Evolutionary conservation across 1,140 invertebrate genomes (phyloP).

Genomic region (Artemia franciscana): DNA sequence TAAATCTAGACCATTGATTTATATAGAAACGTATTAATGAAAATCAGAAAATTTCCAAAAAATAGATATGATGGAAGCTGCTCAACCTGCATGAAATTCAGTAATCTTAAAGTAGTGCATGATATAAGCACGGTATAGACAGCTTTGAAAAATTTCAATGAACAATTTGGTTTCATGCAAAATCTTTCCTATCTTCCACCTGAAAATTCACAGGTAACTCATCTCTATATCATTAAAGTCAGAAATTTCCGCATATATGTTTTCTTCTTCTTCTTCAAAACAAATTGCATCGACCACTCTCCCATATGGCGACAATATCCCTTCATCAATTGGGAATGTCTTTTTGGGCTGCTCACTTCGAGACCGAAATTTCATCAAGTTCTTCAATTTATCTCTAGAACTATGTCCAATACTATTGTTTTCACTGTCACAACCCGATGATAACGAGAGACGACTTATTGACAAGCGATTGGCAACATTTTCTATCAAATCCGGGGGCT

Average conservation of each 20-base stretch:
- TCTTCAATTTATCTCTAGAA: not conserved
- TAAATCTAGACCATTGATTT: too few species aligned
- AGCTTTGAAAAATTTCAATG: too few species aligned
- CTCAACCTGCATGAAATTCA: too few species aligned
- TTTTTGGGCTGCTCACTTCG: not conserved
- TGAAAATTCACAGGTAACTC: not conserved
- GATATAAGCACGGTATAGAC: too few species aligned
- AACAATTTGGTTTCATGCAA: too few species aligned
- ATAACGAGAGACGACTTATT: not conserved
- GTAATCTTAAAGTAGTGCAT: too few species aligned
- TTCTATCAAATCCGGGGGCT: not conserved
- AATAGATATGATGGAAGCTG: too few species aligned
- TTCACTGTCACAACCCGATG: not conserved
- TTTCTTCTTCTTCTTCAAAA: not conserved
- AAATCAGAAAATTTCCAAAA: too few species aligned
- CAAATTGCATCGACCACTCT: not conserved
- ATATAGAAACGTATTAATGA: too few species aligned
- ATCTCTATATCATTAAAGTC: not conserved
- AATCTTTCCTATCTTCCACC: too few species aligned
- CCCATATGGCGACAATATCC: not conserved
- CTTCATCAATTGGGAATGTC: not conserved
- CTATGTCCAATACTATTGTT: not conserved
- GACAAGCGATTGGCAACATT: not conserved
- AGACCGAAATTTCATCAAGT: not conserved
- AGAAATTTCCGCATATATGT: not conserved